These are phyloP conservation scores for Nephrotoma appendiculata DNA, from an alignment of 2,888 invertebrate genomes.

Conservation along the genomic window DNA sequence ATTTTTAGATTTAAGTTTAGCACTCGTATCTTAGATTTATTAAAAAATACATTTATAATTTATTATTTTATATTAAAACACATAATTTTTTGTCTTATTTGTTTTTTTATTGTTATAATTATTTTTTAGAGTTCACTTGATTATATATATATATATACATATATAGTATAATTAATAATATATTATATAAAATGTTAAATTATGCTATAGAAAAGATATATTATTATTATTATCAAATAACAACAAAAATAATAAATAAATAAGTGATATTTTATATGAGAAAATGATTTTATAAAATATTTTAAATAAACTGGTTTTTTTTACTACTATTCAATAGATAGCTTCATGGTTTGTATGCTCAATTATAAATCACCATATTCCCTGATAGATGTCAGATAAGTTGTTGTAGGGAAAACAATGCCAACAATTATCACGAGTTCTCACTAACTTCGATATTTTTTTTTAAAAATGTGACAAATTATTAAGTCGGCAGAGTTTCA, in stretches of 20 bases:
- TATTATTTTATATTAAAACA: neutral
- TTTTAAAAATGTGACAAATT: too few species aligned
- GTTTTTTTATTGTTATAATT: neutral
- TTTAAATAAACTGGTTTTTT: neutral
- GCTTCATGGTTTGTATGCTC: too few species aligned
- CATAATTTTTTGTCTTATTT: neutral
- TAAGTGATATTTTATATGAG: neutral
- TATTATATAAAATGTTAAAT: neutral
- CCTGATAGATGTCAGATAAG: too few species aligned
- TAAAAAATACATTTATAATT: neutral
- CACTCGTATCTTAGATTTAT: neutral
- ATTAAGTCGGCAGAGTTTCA: too few species aligned
- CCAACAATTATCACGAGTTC: too few species aligned
- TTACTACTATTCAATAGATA: too few species aligned
- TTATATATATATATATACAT: neutral
- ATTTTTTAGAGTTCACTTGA: neutral
- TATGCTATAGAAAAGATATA: neutral
- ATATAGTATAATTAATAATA: too few species aligned
- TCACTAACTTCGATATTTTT: too few species aligned
- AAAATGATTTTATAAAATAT: neutral
- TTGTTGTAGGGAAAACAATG: too few species aligned
- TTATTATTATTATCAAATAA: neutral
- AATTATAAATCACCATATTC: too few species aligned
- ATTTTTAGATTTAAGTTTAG: neutral
- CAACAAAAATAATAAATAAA: neutral